Percentiles rank a stretch among this genome's conserved stretches.
These are phyloP conservation scores for Tretioscincus oriximinensis DNA, from an alignment of 2,113 vertebrate genomes.

Conservation along the genomic window DNA sequence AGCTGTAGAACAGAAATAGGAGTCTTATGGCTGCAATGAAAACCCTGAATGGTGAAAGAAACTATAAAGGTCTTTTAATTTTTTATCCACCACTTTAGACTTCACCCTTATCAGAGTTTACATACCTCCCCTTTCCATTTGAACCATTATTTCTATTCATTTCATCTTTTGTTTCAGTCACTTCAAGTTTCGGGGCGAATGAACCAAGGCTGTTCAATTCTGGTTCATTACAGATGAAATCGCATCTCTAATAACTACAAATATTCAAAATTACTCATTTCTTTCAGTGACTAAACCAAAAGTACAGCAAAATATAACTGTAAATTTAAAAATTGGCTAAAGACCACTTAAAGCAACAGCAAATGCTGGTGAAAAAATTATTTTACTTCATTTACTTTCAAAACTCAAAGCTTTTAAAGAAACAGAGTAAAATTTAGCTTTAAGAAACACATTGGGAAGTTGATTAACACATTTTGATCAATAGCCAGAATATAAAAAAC, in stretches of 20 bases:
- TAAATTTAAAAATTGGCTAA: background rate
- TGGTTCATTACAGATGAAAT: too few species aligned
- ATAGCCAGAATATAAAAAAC: background rate
- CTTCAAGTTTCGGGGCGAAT: too few species aligned
- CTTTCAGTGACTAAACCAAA: background rate
- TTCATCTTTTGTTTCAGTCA: too few species aligned
- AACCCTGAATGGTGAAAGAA: background rate
- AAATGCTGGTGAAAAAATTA: constrained; percentile 30
- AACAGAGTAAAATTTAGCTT: constrained; percentile 50
- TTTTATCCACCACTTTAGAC: background rate
- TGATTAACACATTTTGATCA: constrained; percentile 30
- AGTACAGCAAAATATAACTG: background rate
- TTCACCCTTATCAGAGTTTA: too few species aligned
- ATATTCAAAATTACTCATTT: too few species aligned
- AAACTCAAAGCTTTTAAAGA: constrained; percentile 45
- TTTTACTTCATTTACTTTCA: constrained; percentile 47
- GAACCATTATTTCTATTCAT: too few species aligned
- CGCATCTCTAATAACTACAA: too few species aligned
- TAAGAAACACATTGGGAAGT: constrained; percentile 41
- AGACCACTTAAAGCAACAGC: background rate
- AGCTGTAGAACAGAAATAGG: background rate
- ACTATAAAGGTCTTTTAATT: background rate
- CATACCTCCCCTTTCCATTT: too few species aligned
- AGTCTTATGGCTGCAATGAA: background rate
- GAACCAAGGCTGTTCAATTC: too few species aligned